Percentiles rank a stretch among this genome's conserved stretches.
phyloP scores from a whole-genome alignment of 2,888 invertebrate species.

The Caenorhabditis becei region DNA sequence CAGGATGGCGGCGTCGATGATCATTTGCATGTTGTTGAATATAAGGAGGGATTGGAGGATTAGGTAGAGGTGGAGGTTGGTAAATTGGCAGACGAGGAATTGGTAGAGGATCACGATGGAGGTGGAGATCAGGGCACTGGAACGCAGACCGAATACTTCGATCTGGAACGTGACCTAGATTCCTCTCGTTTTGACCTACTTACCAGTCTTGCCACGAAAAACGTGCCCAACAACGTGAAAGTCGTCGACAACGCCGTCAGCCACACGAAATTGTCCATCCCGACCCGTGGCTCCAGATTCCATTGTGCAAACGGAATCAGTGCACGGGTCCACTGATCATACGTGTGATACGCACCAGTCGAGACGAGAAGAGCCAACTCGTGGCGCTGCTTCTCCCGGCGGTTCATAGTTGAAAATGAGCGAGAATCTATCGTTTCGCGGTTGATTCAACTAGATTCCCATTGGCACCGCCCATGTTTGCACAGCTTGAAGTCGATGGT shows the following conservation, averaged over 20 bases:
- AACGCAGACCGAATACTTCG: constrained; percentile 71
- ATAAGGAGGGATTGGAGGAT: constrained; percentile 67
- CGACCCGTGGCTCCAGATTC: constrained; percentile 69
- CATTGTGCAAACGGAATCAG: constrained; percentile 76
- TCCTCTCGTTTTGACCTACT: background rate
- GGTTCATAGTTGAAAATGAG: constrained; percentile 58
- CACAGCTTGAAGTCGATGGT: constrained; percentile 30
- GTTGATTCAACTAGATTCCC: no score
- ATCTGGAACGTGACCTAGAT: constrained; percentile 56
- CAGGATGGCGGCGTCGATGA: constrained; percentile 71
- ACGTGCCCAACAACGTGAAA: constrained; percentile 73
- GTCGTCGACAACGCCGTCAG: constrained; percentile 71
- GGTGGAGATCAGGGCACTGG: constrained; percentile 60
- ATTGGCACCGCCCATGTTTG: constrained; percentile 41
- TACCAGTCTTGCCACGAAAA: constrained; percentile 73
- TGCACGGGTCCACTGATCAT: constrained; percentile 76
- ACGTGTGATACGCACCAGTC: constrained; percentile 72
- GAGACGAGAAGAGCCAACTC: constrained; percentile 53
- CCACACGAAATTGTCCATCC: constrained; percentile 67
- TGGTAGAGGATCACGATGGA: constrained; percentile 45
- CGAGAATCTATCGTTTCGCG: background rate
- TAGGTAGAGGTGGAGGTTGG: constrained; percentile 59
- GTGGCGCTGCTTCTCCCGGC: constrained; percentile 50
- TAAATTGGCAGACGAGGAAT: constrained; percentile 59
- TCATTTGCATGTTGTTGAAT: constrained; percentile 75